Percentiles rank a stretch among this genome's conserved stretches.
Conservation (phyloP, 2,113 vertebrate species). For the Austrofundulus limnaeus region DNA sequence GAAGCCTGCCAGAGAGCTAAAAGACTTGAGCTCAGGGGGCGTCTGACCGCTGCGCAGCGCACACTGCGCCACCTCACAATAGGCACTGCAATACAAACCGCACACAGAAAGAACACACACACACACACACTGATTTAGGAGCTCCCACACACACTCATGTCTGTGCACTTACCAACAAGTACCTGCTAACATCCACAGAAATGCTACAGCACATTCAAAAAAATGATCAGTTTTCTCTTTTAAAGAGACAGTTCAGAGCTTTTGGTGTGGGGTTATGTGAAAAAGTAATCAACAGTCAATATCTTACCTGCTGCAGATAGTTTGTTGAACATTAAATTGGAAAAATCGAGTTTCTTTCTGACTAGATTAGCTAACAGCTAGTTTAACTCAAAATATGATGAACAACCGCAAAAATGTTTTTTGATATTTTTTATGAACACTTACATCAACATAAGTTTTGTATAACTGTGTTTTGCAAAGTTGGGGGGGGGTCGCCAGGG, state of each 20-base stretch:
- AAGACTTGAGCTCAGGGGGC: slow-evolving; percentile 83
- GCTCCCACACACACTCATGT: slow-evolving; percentile 32
- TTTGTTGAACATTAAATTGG: too few relatives aligned
- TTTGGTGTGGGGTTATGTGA: too few relatives aligned
- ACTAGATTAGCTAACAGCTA: too few relatives aligned
- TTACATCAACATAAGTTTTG: too few relatives aligned
- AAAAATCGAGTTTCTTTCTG: too few relatives aligned
- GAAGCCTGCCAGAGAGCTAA: slow-evolving; percentile 84
- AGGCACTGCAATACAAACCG: slow-evolving; percentile 84
- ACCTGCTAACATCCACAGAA: slow-evolving; percentile 36
- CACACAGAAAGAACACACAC: slow-evolving; percentile 65
- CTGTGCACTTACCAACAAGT: slow-evolving; percentile 29
- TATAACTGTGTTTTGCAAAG: too few relatives aligned
- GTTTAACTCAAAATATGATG: too few relatives aligned
- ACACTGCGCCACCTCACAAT: slow-evolving; percentile 83
- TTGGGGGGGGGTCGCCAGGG: too few relatives aligned
- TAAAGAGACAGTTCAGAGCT: neutral
- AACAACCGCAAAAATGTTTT: too few relatives aligned
- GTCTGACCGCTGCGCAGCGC: slow-evolving; percentile 80
- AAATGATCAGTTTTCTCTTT: neutral
- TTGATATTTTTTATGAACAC: too few relatives aligned
- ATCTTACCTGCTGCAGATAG: too few relatives aligned
- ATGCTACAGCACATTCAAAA: slow-evolving; percentile 36
- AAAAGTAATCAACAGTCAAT: too few relatives aligned
- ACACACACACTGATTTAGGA: slow-evolving; percentile 61